Evolutionary conservation across 2,888 invertebrate species (phyloP).

Genomic region (Myopa testacea): DNA sequence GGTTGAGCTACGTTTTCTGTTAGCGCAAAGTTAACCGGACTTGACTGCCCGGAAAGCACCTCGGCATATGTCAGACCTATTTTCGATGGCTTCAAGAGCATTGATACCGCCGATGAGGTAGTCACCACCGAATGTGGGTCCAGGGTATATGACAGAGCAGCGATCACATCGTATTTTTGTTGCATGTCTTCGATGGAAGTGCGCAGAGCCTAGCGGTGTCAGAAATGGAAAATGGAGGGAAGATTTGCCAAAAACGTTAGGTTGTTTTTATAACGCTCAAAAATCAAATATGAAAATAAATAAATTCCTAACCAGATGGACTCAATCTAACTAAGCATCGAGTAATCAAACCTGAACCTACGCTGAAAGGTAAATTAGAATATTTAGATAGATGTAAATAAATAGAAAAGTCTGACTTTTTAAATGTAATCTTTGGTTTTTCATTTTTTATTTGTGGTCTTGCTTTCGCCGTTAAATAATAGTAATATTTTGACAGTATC

Average conservation of each 20-base stretch:
- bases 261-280: constrained; percentile 53
- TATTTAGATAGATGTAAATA: neutral
- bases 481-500: constrained; percentile 37
- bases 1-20: constrained; percentile 46
- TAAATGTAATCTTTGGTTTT: constrained; percentile 40
- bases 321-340: constrained; percentile 36
- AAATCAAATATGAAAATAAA: constrained; percentile 39
- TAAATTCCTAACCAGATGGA: constrained; percentile 37
- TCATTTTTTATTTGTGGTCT: constrained; percentile 35
- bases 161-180: constrained; percentile 79
- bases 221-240: constrained; percentile 61
- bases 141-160: constrained; percentile 78
- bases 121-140: constrained; percentile 77
- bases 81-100: constrained; percentile 67
- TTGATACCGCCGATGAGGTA: constrained; percentile 69
- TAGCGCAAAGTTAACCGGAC: constrained; percentile 61
- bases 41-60: constrained; percentile 75
- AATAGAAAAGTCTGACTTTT: constrained; percentile 7
- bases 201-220: constrained; percentile 67
- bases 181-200: constrained; percentile 75
- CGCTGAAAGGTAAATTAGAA: constrained; percentile 18
- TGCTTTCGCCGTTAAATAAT: constrained; percentile 19
- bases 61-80: constrained; percentile 74
- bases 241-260: constrained; percentile 68
- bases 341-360: constrained; percentile 32